These are phyloP conservation scores for Raja brachyura DNA, from an alignment of 2,113 vertebrate genomes.

Conservation along the genomic window DNA sequence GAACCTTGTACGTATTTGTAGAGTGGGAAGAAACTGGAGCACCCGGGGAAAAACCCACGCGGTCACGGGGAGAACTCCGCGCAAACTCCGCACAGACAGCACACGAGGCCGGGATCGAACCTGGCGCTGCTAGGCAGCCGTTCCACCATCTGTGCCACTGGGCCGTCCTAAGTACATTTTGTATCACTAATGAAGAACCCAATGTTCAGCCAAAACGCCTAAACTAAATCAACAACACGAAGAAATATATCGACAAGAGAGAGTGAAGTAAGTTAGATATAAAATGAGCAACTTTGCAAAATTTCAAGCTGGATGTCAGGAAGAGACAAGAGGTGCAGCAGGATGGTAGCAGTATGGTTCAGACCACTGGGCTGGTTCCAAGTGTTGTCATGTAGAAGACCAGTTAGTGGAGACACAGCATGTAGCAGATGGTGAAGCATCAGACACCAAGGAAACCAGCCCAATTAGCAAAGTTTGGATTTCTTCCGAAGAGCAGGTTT, in stretches of 20 bases:
- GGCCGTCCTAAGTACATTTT: background rate
- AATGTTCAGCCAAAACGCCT: background rate
- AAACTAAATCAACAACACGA: background rate
- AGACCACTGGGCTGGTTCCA: background rate
- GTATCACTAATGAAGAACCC: background rate
- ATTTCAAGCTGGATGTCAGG: background rate
- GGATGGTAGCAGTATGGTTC: background rate
- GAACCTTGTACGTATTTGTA: no score
- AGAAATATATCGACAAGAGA: background rate
- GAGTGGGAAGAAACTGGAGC: no score
- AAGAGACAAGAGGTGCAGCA: background rate
- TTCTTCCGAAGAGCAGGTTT: background rate
- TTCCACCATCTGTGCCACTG: no score
- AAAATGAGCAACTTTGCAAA: background rate
- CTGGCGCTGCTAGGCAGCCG: no score
- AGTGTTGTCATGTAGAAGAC: background rate
- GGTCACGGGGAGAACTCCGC: no score
- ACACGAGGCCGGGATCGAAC: no score
- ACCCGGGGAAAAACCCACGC: no score
- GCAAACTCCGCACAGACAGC: background rate
- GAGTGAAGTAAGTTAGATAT: background rate
- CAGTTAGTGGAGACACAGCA: background rate
- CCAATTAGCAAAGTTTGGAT: background rate
- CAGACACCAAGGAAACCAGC: background rate
- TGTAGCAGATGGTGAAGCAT: constrained; percentile 2